Evolutionary conservation across 1,140 invertebrate genomes (phyloP).

Genomic region (Bactericera cockerelli): DNA sequence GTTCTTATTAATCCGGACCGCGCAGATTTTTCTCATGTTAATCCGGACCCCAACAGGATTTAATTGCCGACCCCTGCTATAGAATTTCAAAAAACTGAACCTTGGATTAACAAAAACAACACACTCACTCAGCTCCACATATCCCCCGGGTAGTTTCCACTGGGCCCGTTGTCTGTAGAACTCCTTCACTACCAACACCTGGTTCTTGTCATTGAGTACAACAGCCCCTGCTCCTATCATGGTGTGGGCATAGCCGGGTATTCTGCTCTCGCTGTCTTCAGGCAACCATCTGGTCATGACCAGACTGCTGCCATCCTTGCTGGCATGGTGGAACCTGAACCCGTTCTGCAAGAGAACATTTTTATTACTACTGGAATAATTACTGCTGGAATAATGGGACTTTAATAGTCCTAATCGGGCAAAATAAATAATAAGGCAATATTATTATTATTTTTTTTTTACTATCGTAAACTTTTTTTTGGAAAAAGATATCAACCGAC

Average conservation of each 20-base stretch:
- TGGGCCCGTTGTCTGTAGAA: conserved; percentile 24
- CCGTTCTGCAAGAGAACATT: conserved; percentile 41
- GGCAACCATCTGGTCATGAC: conserved; percentile 70
- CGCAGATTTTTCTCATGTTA: too few species aligned
- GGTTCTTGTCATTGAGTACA: conserved; percentile 36
- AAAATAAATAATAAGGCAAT: not conserved
- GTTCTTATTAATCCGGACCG: too few species aligned
- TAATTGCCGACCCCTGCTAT: too few species aligned
- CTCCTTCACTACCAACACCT: conserved; percentile 17
- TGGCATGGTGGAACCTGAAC: conserved; percentile 76
- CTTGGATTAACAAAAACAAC: too few species aligned
- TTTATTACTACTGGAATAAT: not conserved
- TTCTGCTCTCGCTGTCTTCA: conserved; percentile 39
- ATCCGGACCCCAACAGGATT: too few species aligned
- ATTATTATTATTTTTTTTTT: not conserved
- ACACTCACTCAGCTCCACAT: conserved; percentile 61
- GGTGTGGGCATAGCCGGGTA: conserved; percentile 71
- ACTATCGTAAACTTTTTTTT: not conserved
- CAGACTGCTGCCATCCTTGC: conserved; percentile 41
- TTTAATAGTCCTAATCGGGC: too few species aligned
- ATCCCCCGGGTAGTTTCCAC: conserved; percentile 87
- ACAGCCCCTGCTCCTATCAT: conserved; percentile 75
- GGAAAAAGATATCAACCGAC: too few species aligned
- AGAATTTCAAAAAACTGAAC: too few species aligned
- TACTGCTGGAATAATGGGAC: too few species aligned